Conservation (phyloP, 30 jellyfish, hydroid and myxozoan species). For the Rhopilema esculentum region DNA sequence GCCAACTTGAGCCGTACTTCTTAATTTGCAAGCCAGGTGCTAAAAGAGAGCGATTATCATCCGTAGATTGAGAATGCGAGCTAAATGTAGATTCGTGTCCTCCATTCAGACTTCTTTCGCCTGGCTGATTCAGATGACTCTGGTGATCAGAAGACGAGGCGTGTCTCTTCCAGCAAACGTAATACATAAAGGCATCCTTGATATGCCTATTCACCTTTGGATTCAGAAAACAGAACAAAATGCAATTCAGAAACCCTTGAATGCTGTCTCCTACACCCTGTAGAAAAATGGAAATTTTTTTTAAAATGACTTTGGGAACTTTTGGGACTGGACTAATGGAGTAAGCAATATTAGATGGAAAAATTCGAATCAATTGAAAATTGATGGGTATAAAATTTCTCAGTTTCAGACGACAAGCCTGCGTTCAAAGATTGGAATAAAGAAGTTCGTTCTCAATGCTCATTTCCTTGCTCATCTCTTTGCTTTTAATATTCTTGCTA, state of each 20-base stretch:
- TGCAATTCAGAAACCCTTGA: conserved; percentile 86
- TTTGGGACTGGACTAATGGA: too few relatives aligned
- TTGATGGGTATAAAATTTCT: too few relatives aligned
- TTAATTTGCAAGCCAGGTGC: not conserved
- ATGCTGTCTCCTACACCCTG: conserved; percentile 92
- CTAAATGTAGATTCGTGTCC: not conserved
- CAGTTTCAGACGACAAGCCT: too few relatives aligned
- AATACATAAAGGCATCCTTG: not conserved
- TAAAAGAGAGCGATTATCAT: not conserved
- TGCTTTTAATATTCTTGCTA: too few relatives aligned
- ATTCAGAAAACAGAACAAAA: conserved; percentile 85
- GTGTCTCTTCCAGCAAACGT: conserved; percentile 30
- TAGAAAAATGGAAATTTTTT: not conserved
- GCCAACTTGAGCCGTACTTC: not conserved
- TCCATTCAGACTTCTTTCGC: not conserved
- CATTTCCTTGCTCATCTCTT: not conserved
- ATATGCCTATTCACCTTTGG: conserved; percentile 74
- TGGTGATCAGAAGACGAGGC: not conserved
- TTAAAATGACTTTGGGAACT: too few relatives aligned
- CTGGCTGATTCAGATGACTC: not conserved
- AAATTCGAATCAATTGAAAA: too few relatives aligned
- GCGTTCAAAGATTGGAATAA: too few relatives aligned
- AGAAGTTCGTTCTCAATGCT: not conserved
- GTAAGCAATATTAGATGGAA: too few relatives aligned
- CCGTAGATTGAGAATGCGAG: not conserved